phyloP scores from a whole-genome alignment of 2,113 vertebrate genomes.

The Vanacampus margaritifer region DNA sequence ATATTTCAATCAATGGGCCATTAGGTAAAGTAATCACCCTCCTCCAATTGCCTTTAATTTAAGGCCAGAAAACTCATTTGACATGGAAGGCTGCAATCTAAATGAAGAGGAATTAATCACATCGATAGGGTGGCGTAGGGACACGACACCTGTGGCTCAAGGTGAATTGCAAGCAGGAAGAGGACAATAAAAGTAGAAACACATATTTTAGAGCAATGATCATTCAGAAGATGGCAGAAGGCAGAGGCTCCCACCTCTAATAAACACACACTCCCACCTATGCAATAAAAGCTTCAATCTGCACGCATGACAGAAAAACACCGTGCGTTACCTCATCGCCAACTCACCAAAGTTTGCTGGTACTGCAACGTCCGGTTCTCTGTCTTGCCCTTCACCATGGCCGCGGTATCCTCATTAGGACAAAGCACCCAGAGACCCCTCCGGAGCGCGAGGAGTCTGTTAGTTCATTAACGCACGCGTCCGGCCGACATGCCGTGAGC shows the following conservation, averaged over 20 bases:
- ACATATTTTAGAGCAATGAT: background rate
- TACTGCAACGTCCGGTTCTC: slow-evolving; percentile 68
- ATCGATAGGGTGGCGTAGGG: slow-evolving; percentile 24
- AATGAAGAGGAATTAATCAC: slow-evolving; percentile 35
- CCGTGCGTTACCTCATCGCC: slow-evolving; percentile 14
- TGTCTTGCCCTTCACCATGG: slow-evolving; percentile 66
- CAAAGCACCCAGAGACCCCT: slow-evolving; percentile 9
- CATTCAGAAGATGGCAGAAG: background rate
- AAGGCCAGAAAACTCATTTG: slow-evolving; percentile 30
- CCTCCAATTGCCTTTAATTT: slow-evolving; percentile 8
- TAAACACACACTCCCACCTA: background rate
- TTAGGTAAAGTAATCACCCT: slow-evolving; percentile 25
- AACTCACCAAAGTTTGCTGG: slow-evolving; percentile 78
- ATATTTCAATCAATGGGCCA: slow-evolving; percentile 35
- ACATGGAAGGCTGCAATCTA: slow-evolving; percentile 26
- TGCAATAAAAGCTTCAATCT: background rate
- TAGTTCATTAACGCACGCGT: slow-evolving; percentile 22
- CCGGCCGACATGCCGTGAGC: slow-evolving; percentile 29
- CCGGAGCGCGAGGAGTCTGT: slow-evolving; percentile 7
- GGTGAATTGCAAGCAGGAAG: slow-evolving; percentile 17
- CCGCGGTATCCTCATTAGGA: slow-evolving; percentile 51
- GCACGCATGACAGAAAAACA: slow-evolving; percentile 15
- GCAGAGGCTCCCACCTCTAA: background rate
- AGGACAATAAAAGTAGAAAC: background rate
- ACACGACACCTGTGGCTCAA: slow-evolving; percentile 64